A percentile compares a stretch with the other conserved stretches of the same genome.
These are phyloP conservation scores for Grus americana DNA, from an alignment of 2,113 vertebrate species.

Conservation along the genomic window DNA sequence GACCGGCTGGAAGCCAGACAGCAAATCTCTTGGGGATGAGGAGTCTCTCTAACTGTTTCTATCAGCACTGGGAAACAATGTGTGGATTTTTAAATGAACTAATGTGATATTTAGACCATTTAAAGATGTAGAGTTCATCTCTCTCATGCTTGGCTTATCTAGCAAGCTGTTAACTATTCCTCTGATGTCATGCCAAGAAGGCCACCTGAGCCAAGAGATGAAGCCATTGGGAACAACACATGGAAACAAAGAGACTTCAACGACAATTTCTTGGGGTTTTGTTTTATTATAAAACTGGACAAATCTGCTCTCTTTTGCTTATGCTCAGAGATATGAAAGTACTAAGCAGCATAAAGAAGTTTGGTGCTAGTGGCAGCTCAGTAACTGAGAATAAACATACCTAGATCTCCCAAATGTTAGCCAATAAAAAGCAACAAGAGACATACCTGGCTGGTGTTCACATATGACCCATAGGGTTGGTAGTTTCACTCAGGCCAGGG, in stretches of 20 bases:
- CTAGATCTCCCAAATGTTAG: fast-evolving
- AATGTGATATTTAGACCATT: background rate
- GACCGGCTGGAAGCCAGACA: background rate
- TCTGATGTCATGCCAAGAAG: constrained; percentile 38
- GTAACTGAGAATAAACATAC: fast-evolving
- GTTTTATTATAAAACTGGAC: background rate
- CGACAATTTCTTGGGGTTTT: background rate
- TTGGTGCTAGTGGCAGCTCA: background rate
- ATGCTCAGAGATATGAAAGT: background rate
- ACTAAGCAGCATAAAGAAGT: background rate
- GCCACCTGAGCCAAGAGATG: constrained; percentile 53
- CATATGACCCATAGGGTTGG: constrained; percentile 98
- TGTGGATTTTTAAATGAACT: background rate
- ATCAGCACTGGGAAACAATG: background rate
- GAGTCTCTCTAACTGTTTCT: background rate
- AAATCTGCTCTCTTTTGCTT: background rate
- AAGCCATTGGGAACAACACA: background rate
- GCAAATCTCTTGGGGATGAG: background rate
- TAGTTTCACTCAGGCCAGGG: constrained; percentile 91
- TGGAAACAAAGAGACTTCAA: background rate
- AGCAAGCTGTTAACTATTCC: constrained; percentile 1
- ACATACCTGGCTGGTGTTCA: constrained; percentile 81
- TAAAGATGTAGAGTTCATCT: constrained; percentile 19
- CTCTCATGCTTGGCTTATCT: constrained; percentile 14
- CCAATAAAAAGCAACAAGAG: background rate